Evolutionary conservation across 2,888 invertebrate species (phyloP), one percentile per base, ranked within the genome.

Genomic region (Drosophila infuscata): DNA sequence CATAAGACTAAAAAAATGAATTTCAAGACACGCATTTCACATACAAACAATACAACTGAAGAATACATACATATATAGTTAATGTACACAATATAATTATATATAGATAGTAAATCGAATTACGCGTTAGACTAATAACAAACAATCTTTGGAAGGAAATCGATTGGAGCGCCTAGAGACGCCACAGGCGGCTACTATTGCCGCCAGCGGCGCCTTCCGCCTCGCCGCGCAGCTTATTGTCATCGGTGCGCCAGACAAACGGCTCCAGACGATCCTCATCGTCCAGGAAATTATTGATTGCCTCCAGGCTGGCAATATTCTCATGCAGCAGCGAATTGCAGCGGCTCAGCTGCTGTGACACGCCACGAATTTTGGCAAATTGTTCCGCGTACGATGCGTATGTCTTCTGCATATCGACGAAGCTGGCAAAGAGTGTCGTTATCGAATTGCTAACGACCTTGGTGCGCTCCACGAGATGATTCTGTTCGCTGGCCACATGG

Each of bases 301-400:
- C 95, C 91, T 98, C 98, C 91, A 98, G 95, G 57, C 97, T 96
- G 91, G 97, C 97, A 1, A 98, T 93, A 0, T 97, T 97, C 93
- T 97, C 96, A 92, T 97, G 97, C 25, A 99, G 94, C 64, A 97
- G 93, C 65, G 96, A 95, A 92, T 97, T 96, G 90, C 98, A 97
- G 33, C 97, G 94, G 43, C 96, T 96, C 62, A 99, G 93, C 89
- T 97, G 97, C 84, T 97, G 96, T 0, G 97, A 96, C 17, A 98
- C 95, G 75, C 98, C 97, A 56, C 96, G 95, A 0, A 98, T 96
- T 84, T 97, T 95, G 41, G 96, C 95, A 70, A 99, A 94, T 59
- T 97, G 95, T 89, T 99, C 98, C 0, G 97, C 97, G 93, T 97
- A 96, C 9, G 97, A 96, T 2, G 97, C 96, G 93, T 97, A 98